Evolutionary conservation across 2,888 invertebrate species (phyloP), one percentile per base, ranked within the genome.

Genomic region (Tupiocoris notatus): DNA sequence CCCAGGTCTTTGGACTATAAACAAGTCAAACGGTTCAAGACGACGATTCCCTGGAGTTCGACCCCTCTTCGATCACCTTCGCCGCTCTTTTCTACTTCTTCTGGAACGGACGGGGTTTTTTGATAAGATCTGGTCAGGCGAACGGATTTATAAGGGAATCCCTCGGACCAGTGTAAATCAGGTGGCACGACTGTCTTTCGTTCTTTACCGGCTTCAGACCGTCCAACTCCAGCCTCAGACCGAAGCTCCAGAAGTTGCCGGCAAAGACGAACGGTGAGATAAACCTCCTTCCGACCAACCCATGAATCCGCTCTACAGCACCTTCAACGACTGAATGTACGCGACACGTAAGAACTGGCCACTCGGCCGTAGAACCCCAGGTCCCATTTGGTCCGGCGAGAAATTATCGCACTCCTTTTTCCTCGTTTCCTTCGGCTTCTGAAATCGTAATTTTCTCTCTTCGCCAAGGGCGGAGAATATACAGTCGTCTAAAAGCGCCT

Each of bases 81-180:
- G 3, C 12, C 39, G 39, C 12, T 39, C 12, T 12, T 12, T 39
- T 39, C 39, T 39, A 39, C 39, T 39, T 39, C 39, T 39, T 39
- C 20, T 6, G 17, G 59, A 59, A 39, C 6, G 12, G 39, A 39
- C 39, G 39, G 39, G 59, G 58, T 18, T 70, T 70, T 70, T 39
- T 73, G 73, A 73, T 73, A 73, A 73, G 73, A 73, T 73, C 73
- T 73, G 73, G 73, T 73, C 73, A 73, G 73, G 73, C 70, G 70
- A 73, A 61, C 73, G 73, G 73, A 73, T 73, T 73, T 73, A 73
- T 73, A 73, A 73, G 73, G 73, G 73, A 73, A 73, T 73, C 56
- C 54, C 73, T 62, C 21, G 59, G 61, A 73, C 61, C 62, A 73
- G 73, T 73, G 73, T 73, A 73, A 73, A 73, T 73, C 73, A 73